Evolutionary conservation across 2,113 vertebrate genomes (phyloP), one percentile per base, ranked within the genome.

Genomic region (Silurus glanis): DNA sequence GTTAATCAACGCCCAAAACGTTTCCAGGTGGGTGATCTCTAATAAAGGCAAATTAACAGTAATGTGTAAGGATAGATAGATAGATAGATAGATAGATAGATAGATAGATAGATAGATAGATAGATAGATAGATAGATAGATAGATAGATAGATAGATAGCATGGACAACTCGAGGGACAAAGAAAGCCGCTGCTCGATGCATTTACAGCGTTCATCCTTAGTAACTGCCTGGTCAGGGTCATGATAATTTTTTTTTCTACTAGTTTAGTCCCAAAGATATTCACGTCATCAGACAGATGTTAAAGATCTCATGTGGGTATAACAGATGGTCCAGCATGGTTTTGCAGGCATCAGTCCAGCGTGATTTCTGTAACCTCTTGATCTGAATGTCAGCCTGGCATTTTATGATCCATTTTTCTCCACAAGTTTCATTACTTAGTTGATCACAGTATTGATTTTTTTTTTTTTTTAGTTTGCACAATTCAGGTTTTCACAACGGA

Each of bases 371-470:
- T 13, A 76, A 21, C 83, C 9, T 37, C 12, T 23, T 2, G 5
- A 37, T 64, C 59, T 78, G 25, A 78, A 85, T 78, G 83, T 85
- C 83, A 85, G 16, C n/a, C 47, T 85, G 72, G 66, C 58, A 21
- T 37, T 78, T 78, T 78, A 51, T 47, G 0, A 55, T 23, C 25
- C 74, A 49, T 51, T 49, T 83, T 59, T 23, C 21, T 2, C 3
- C 1, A 37, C 37, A n/a, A 45, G 72, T 66, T 85, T 55, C 17
- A 67, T 62, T 59, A 56, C 56, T 51, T 6, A 14, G 9, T 21
- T 21, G 47, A 66, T 51, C 28, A 23, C 17, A 47, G 58, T 61
- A 23, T 61, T 23, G 28, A 80, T 45, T 47, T 28, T 21, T 5
- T 80, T 5, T 80, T 37, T 2, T 37, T 37, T 80, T 61, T 19